phyloP scores from a whole-genome alignment of 2,797 vertebrate genomes.

The Petrocephalus schoutedeni region DNA sequence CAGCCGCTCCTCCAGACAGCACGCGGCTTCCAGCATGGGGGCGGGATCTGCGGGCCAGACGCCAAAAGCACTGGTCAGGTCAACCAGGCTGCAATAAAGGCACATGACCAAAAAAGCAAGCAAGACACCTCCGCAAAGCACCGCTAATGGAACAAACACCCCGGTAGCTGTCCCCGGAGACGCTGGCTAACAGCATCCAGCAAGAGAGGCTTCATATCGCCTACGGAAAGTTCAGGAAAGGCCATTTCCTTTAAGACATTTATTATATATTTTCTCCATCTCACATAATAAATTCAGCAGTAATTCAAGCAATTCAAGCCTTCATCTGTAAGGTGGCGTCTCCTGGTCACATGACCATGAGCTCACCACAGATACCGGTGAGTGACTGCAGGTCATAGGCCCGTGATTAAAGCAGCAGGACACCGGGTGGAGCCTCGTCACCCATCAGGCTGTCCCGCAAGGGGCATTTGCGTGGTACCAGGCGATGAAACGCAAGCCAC shows the following conservation, averaged over 20 bases:
- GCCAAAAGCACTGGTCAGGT: not conserved
- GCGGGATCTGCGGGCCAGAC: not conserved
- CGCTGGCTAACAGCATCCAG: not conserved
- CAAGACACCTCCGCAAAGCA: not conserved
- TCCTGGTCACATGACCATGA: not conserved
- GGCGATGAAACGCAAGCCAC: not conserved
- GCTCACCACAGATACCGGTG: not conserved
- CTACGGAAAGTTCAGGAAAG: not conserved
- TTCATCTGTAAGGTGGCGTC: not conserved
- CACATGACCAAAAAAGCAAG: not conserved
- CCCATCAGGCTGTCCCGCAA: not conserved
- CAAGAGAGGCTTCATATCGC: not conserved
- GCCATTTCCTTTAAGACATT: not conserved
- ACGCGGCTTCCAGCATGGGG: constrained; percentile 10
- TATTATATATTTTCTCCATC: not conserved
- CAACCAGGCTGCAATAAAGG: not conserved
- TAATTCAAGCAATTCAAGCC: too few species aligned
- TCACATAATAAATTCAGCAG: not conserved
- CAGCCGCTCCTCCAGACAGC: constrained; percentile 12
- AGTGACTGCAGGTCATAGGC: not conserved
- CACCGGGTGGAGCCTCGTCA: not conserved
- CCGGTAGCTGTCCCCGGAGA: not conserved
- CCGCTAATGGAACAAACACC: not conserved
- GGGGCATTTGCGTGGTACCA: not conserved
- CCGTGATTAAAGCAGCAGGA: not conserved